A percentile compares a stretch with the other conserved stretches of the same genome.
Evolutionary conservation across 2,797 vertebrate genomes (phyloP).

Genomic region (Sphenopsis melanotis): DNA sequence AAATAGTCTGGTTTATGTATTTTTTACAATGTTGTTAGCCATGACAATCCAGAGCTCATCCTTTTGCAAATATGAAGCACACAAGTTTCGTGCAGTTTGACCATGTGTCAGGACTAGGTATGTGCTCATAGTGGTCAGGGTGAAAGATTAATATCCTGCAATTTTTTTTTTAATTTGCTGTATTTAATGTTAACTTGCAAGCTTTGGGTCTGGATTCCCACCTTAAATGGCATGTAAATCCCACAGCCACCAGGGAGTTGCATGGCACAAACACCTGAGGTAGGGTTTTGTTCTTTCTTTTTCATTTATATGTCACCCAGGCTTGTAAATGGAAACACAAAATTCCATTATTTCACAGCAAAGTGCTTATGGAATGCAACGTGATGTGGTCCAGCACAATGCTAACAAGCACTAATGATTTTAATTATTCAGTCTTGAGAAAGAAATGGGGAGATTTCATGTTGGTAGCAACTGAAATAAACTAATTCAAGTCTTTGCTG

Average conservation of each 20-base stretch:
- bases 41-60: background rate
- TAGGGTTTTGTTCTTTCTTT: background rate
- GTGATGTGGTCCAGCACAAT: background rate
- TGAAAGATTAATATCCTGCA: background rate
- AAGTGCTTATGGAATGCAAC: background rate
- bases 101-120: background rate
- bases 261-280: background rate
- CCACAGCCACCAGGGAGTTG: background rate
- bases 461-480: background rate
- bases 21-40: background rate
- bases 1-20: background rate
- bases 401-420: background rate
- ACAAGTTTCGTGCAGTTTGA: fast-evolving
- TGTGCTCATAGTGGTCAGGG: background rate
- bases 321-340: background rate
- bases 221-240: background rate
- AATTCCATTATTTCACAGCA: background rate
- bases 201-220: background rate
- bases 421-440: conserved; percentile 16
- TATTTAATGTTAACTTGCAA: background rate
- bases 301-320: background rate
- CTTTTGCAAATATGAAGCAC: background rate
- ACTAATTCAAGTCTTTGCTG: background rate
- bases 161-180: background rate
- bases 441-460: background rate